Evolutionary conservation across 2,888 invertebrate genomes (phyloP).

Genomic region (Psococerastis gibbosa): DNA sequence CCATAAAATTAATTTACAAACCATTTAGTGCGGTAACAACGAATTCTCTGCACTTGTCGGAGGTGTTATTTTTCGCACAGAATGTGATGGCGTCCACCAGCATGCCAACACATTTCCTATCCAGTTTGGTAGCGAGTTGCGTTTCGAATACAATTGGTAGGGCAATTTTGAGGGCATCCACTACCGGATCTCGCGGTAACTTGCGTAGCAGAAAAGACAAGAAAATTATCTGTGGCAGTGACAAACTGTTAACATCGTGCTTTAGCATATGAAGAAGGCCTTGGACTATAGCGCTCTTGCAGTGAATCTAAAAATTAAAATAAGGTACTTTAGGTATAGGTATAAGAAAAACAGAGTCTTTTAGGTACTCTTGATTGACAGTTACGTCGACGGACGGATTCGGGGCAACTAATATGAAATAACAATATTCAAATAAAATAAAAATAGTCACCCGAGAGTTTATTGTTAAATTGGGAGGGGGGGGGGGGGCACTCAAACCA

Average conservation of each 20-base stretch:
- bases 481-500: too few relatives aligned
- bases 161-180: constrained; percentile 21
- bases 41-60: neutral
- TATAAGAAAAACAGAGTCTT: too few relatives aligned
- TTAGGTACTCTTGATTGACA: too few relatives aligned
- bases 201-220: constrained; percentile 20
- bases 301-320: too few relatives aligned
- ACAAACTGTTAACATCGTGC: neutral
- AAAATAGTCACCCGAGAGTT: too few relatives aligned
- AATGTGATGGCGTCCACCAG: constrained; percentile 14
- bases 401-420: too few relatives aligned
- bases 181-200: constrained; percentile 17
- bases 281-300: too few relatives aligned
- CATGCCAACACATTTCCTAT: constrained; percentile 14
- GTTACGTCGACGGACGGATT: too few relatives aligned
- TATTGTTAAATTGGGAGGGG: too few relatives aligned
- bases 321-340: too few relatives aligned
- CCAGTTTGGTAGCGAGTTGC: constrained; percentile 20
- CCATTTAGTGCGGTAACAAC: neutral
- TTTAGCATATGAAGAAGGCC: neutral
- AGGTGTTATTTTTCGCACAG: neutral
- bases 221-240: constrained; percentile 14
- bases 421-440: too few relatives aligned
- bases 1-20: neutral
- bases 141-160: constrained; percentile 23